A percentile compares a stretch with the other conserved stretches of the same genome.
These are phyloP conservation scores for Hydrozoanthus gracilis DNA, from an alignment of 92 coral and sea anemone genomes.

Conservation along the genomic window DNA sequence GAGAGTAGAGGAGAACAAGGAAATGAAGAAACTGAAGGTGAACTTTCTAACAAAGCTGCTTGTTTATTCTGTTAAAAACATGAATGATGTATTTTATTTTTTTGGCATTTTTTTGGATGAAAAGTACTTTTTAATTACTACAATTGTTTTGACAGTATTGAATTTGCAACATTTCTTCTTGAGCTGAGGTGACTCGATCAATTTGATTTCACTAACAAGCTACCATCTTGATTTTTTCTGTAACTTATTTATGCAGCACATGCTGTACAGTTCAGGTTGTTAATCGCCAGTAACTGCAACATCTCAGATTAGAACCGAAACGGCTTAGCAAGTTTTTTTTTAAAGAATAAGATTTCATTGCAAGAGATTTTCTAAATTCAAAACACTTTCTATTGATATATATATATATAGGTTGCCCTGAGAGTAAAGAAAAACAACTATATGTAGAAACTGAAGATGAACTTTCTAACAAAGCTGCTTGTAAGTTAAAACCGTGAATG, in stretches of 20 bases:
- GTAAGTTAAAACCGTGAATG: neutral
- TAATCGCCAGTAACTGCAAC: neutral
- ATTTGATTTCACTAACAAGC: too few species aligned
- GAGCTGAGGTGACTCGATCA: too few species aligned
- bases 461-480: neutral
- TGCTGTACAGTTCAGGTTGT: neutral
- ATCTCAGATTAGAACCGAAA: neutral
- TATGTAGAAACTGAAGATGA: neutral
- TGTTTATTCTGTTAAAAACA: neutral
- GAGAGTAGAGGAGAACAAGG: neutral
- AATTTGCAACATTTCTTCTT: too few species aligned
- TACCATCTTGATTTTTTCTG: too few species aligned
- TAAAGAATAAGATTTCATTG: neutral
- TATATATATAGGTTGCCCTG: neutral
- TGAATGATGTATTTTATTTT: neutral
- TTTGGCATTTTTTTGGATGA: neutral
- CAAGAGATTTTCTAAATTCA: neutral
- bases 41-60: neutral
- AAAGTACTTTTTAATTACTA: neutral
- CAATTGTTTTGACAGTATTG: too few species aligned
- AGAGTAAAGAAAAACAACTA: neutral
- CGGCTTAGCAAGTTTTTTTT: too few species aligned
- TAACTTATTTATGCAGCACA: too few species aligned
- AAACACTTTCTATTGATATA: neutral
- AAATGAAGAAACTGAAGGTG: neutral